A percentile compares a stretch with the other conserved stretches of the same genome.
These are phyloP conservation scores for Pheosia gnoma DNA, from an alignment of 2,888 invertebrate genomes.

Conservation along the genomic window DNA sequence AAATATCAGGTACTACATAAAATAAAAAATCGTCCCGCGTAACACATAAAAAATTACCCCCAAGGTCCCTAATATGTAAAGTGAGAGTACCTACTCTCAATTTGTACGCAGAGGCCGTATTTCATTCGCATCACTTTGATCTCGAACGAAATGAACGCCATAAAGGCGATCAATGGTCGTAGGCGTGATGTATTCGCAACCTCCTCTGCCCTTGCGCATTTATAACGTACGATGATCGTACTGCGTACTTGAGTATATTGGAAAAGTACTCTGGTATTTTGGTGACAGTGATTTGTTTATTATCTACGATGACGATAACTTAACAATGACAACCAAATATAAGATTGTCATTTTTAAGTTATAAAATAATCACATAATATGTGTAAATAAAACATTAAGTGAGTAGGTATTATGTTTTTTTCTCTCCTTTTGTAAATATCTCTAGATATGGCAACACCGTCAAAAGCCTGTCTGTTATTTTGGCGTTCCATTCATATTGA, in stretches of 20 bases:
- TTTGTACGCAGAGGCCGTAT: slow-evolving; percentile 3
- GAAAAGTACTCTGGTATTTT: not conserved
- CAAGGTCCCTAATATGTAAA: slow-evolving; percentile 1
- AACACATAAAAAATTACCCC: not conserved
- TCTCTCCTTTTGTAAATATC: not conserved
- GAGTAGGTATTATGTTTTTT: not conserved
- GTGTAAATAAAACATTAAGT: too few relatives aligned
- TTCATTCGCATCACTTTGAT: slow-evolving; percentile 20
- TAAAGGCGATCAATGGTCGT: slow-evolving; percentile 7
- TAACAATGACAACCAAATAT: too few relatives aligned
- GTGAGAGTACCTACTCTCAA: not conserved
- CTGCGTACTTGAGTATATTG: not conserved
- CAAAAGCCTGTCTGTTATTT: not conserved
- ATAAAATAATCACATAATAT: too few relatives aligned
- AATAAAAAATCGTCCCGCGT: not conserved
- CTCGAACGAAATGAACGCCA: slow-evolving; percentile 10
- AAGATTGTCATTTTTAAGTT: too few relatives aligned
- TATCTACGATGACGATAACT: too few relatives aligned
- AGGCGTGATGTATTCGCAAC: slow-evolving; percentile 16
- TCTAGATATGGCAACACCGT: not conserved
- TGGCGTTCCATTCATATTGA: not conserved
- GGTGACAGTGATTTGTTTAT: not conserved
- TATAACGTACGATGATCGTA: not conserved
- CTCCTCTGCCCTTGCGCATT: slow-evolving; percentile 1
- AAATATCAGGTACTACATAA: too few relatives aligned